Evolutionary conservation across 1,140 invertebrate species (phyloP).

Genomic region (Halesus radiatus): DNA sequence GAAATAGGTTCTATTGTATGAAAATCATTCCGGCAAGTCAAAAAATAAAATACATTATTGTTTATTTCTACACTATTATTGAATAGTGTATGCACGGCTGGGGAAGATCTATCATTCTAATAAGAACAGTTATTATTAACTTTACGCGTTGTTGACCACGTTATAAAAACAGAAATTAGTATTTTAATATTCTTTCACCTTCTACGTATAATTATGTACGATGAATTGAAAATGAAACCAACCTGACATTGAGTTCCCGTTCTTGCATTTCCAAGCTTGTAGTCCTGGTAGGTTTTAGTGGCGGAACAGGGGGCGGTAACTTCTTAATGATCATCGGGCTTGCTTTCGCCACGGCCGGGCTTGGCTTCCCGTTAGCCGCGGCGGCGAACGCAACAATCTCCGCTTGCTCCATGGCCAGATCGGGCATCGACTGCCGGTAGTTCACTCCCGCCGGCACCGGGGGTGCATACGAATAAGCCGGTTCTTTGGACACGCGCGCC

Average conservation of each 20-base stretch:
- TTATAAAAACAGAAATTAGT: too few species aligned
- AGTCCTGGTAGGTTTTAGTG: conserved; percentile 67
- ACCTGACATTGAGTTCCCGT: conserved; percentile 68
- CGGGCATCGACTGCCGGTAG: conserved; percentile 80
- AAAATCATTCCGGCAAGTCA: too few species aligned
- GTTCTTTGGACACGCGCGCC: conserved; percentile 61
- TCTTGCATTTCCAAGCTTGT: conserved; percentile 63
- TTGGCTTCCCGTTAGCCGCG: conserved; percentile 14
- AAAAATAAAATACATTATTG: too few species aligned
- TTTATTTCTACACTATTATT: too few species aligned
- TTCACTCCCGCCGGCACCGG: conserved; percentile 62
- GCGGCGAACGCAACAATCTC: conserved; percentile 61
- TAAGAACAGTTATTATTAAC: too few species aligned
- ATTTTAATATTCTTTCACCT: not conserved
- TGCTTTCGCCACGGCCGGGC: conserved; percentile 59
- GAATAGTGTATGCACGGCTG: too few species aligned
- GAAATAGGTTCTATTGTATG: too few species aligned
- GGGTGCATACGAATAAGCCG: conserved; percentile 58
- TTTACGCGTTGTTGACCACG: too few species aligned
- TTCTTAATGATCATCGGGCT: conserved; percentile 59
- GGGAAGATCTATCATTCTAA: too few species aligned
- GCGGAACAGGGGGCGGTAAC: conserved; percentile 69
- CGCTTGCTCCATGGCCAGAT: conserved; percentile 70
- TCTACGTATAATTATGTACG: not conserved
- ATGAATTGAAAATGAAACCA: conserved; percentile 33